phyloP scores from a whole-genome alignment of 2,797 vertebrate genomes.

The Syndactyla subalaris region DNA sequence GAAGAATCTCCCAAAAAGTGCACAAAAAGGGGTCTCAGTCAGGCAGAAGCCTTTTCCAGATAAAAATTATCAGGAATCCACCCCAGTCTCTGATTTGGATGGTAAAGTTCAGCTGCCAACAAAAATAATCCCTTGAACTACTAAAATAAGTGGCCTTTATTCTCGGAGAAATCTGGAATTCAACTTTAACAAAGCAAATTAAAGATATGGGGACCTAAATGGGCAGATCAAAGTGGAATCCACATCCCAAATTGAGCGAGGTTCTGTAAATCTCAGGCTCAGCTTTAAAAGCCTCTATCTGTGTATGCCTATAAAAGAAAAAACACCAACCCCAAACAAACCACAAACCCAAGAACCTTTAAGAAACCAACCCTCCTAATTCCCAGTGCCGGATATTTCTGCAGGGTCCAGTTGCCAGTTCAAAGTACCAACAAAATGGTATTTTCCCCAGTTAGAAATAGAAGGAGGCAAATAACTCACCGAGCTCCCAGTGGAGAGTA shows the following conservation, averaged over 20 bases:
- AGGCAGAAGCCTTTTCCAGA: neutral
- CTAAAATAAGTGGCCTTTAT: neutral
- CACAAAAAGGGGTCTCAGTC: neutral
- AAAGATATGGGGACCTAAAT: fast-evolving
- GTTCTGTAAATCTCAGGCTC: neutral
- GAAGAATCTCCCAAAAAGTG: neutral
- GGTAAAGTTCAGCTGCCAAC: neutral
- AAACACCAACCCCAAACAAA: neutral
- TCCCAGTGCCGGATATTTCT: neutral
- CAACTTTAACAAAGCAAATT: neutral
- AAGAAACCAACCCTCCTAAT: neutral
- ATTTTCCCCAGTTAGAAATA: neutral
- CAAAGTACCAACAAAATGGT: neutral
- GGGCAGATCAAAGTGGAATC: neutral
- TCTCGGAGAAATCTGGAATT: neutral
- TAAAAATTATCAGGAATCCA: neutral
- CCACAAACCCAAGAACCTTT: neutral
- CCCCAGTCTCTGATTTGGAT: neutral
- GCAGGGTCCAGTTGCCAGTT: neutral
- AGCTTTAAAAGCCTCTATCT: neutral
- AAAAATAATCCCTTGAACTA: neutral
- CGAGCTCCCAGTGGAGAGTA: neutral
- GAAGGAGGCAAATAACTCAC: neutral
- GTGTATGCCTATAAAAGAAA: neutral
- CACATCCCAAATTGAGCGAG: fast-evolving